Evolutionary conservation across 2,797 vertebrate species (phyloP).

Genomic region (Alauda arvensis): DNA sequence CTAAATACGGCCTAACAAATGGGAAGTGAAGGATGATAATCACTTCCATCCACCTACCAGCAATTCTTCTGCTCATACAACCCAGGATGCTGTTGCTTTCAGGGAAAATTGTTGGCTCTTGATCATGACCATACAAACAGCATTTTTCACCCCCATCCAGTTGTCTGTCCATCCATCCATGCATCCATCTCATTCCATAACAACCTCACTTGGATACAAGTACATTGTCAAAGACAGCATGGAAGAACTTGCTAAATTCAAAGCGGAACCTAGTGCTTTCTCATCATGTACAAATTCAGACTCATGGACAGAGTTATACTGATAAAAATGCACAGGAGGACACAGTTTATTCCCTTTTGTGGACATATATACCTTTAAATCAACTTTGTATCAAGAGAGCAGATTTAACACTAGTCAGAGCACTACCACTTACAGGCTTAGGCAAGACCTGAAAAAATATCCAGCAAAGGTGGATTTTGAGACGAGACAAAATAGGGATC

Average conservation of each 20-base stretch:
- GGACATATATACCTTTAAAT: background rate
- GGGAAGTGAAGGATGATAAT: background rate
- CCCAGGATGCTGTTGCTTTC: background rate
- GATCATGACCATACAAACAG: background rate
- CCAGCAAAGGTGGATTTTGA: background rate
- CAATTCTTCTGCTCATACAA: background rate
- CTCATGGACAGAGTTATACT: background rate
- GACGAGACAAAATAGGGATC: background rate
- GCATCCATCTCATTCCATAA: background rate
- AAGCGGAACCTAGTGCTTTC: background rate
- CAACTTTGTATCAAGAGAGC: background rate
- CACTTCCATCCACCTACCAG: background rate
- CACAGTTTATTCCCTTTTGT: background rate
- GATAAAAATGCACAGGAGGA: background rate
- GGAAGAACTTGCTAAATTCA: background rate
- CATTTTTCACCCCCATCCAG: background rate
- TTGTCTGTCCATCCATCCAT: background rate
- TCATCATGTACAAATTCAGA: background rate
- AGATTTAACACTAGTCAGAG: background rate
- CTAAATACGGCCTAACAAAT: background rate
- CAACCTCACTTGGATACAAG: background rate
- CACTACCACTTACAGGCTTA: background rate
- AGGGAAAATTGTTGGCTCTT: background rate
- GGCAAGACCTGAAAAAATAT: background rate
- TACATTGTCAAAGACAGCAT: background rate